Conservation (phyloP, 2,797 vertebrate genomes). For the Micromesistius poutassou region DNA sequence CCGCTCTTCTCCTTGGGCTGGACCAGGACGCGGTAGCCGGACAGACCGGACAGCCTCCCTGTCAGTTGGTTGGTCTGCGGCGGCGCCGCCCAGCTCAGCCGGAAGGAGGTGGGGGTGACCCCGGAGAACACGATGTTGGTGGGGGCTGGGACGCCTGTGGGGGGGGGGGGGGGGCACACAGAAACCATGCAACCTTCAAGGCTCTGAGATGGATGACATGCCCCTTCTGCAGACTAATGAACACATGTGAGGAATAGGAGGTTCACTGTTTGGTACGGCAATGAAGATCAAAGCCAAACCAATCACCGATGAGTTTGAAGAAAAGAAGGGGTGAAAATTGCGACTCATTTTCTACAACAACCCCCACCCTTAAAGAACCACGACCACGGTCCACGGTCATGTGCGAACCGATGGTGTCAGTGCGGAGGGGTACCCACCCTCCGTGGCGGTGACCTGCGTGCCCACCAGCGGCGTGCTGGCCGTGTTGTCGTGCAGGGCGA, state of each 20-base stretch:
- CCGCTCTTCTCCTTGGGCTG: slow-evolving; percentile 88
- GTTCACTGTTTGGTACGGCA: neutral
- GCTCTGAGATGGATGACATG: no score
- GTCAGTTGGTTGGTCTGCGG: slow-evolving; percentile 80
- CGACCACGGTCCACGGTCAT: no score
- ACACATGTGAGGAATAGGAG: neutral
- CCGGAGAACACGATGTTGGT: slow-evolving; percentile 84
- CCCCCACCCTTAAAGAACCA: neutral
- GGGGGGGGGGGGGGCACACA: slow-evolving; percentile 74
- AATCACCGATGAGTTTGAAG: neutral
- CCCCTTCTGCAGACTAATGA: neutral
- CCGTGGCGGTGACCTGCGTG: slow-evolving; percentile 89
- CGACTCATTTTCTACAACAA: neutral
- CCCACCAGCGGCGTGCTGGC: slow-evolving; percentile 89
- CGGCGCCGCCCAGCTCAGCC: slow-evolving; percentile 79
- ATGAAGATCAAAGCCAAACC: neutral
- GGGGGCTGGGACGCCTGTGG: slow-evolving; percentile 88
- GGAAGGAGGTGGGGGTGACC: slow-evolving; percentile 84
- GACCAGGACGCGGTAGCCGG: slow-evolving; percentile 89
- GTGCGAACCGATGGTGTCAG: no score
- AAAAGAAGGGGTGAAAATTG: neutral
- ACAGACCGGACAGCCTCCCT: slow-evolving; percentile 77
- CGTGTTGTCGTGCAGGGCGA: slow-evolving; percentile 88
- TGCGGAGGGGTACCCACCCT: neutral
- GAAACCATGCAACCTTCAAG: neutral